Evolutionary conservation across 2,797 vertebrate genomes (phyloP), one percentile per base, ranked within the genome.

Genomic region (Cetoscarus ocellatus): DNA sequence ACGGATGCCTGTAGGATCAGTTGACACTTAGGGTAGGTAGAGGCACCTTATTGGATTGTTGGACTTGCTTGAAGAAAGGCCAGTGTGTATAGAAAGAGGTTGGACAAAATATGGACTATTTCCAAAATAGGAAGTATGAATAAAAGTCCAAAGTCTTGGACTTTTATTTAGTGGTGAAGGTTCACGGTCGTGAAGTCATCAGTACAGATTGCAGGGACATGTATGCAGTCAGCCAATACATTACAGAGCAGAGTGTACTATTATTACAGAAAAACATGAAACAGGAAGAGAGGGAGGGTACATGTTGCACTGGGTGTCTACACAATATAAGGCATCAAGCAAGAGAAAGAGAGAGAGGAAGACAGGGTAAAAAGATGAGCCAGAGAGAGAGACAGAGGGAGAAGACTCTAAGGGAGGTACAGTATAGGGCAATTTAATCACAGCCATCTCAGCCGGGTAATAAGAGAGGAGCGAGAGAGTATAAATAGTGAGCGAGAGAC

Each of bases 401-500:
- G 66, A 59, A 85, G 56, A 77, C 54, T 69, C n/a, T 44, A 12
- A 70, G 67, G 47, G 73, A 86, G 67, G 83, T 82, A 79, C 73
- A 69, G 66, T 68, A 74, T 48, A 54, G 66, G 69, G 59, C 75
- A 86, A 84, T 89, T 93, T 92, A 91, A 93, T 92, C 89, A 84
- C 83, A 72, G 61, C 84, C 79, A 89, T 88, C 88, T 84, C 74
- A 36, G 76, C 70, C 83, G 89, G 85, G 88, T 88, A 91, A 93
- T 90, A 90, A 88, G 81, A 80, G 73, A 75, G 68, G 69, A 82
- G 71, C 68, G 18, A 75, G 67, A 68, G 72, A 81, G 82, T 86
- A 90, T 86, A 92, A 91, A 93, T 93, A 91, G 86, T 84, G 82
- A 81, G 78, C 70, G 18, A 75, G 83, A 85, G 91, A 91, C 81